phyloP scores from a whole-genome alignment of 2,888 invertebrate species.

The Tetragonula carbonaria region DNA sequence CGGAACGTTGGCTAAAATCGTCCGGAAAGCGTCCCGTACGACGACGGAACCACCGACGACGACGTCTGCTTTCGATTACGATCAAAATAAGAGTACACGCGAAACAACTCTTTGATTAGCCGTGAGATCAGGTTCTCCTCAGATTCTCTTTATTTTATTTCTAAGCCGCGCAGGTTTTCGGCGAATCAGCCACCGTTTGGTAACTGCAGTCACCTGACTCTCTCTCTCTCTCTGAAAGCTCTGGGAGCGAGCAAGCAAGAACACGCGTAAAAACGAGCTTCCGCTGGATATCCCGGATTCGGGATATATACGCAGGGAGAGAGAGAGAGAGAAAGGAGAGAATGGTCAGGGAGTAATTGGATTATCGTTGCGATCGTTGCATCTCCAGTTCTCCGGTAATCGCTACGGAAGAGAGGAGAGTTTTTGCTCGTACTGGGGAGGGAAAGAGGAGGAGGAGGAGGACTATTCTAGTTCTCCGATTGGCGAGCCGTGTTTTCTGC shows the following conservation, averaged over 20 bases:
- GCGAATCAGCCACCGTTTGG: constrained; percentile 11
- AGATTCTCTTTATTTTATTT: neutral
- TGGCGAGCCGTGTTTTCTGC: neutral
- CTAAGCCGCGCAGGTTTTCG: constrained; percentile 32
- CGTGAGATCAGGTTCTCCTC: constrained; percentile 18
- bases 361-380: constrained; percentile 36
- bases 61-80: constrained; percentile 39
- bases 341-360: constrained; percentile 46
- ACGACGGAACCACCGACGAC: constrained; percentile 27
- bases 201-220: constrained; percentile 27
- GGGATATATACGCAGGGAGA: neutral
- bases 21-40: neutral
- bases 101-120: constrained; percentile 46
- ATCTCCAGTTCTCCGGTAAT: constrained; percentile 7
- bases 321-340: neutral
- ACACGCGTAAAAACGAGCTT: constrained; percentile 33
- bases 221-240: no score
- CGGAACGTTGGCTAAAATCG: neutral
- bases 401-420: no score
- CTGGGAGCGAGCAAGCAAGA: constrained; percentile 11
- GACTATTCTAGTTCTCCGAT: neutral
- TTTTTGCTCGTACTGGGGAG: neutral
- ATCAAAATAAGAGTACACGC: constrained; percentile 51
- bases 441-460: no score
- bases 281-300: constrained; percentile 6